A percentile compares a stretch with the other conserved stretches of the same genome.
Conservation (phyloP, 2,113 vertebrate genomes). For the Podarcis muralis region DNA sequence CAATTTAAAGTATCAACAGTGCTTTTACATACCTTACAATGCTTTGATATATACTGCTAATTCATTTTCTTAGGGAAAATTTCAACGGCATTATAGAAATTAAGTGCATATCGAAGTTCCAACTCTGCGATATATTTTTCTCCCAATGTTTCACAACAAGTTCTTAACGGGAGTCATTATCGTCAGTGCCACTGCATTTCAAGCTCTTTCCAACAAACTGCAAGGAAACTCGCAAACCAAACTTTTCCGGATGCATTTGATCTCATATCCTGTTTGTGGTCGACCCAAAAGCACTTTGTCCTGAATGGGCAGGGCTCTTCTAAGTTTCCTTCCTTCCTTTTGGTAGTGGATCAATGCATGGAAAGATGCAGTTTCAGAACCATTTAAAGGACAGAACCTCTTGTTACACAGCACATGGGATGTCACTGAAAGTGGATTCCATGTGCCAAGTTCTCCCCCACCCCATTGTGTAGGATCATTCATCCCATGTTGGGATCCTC, state of each 20-base stretch:
- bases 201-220: neutral
- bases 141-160: neutral
- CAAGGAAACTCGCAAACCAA: neutral
- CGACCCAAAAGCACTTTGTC: neutral
- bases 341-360: neutral
- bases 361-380: neutral
- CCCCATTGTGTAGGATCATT: neutral
- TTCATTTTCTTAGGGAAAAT: constrained; percentile 13
- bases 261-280: neutral
- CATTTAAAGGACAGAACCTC: neutral
- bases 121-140: neutral
- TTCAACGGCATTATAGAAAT: neutral
- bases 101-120: neutral
- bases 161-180: neutral
- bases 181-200: neutral
- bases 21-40: neutral
- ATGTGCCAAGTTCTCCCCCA: neutral
- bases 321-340: neutral
- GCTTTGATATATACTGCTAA: constrained; percentile 17
- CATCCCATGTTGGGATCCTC: neutral
- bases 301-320: neutral
- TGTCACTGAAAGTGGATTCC: neutral
- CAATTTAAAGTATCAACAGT: constrained; percentile 4
- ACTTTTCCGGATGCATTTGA: neutral
- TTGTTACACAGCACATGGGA: no score